Evolutionary conservation across 2,113 vertebrate species (phyloP).

Genomic region (rat (Rattus norvegicus)): GRCr8 NC_086021.1:86463001-86463500

Average conservation of each 20-base stretch:
- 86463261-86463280: background rate
- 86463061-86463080: conserved; percentile 21
- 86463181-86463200: background rate
- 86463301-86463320: conserved; percentile 2
- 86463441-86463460: background rate
- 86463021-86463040: background rate
- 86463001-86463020: background rate
- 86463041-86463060: background rate
- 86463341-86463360: background rate
- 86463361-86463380: background rate
- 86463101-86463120: background rate
- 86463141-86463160: background rate
- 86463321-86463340: background rate
- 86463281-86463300: background rate
- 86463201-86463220: background rate
- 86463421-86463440: background rate
- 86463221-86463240: background rate
- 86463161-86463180: background rate
- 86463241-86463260: conserved; percentile 1
- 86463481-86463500: background rate
- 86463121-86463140: conserved; percentile 8
- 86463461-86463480: conserved; percentile 13
- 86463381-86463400: background rate
- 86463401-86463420: background rate
- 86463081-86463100: background rate